A percentile compares a stretch with the other conserved stretches of the same genome.
Conservation (phyloP, 2,797 vertebrate genomes). For the Uromys caudimaculatus region DNA sequence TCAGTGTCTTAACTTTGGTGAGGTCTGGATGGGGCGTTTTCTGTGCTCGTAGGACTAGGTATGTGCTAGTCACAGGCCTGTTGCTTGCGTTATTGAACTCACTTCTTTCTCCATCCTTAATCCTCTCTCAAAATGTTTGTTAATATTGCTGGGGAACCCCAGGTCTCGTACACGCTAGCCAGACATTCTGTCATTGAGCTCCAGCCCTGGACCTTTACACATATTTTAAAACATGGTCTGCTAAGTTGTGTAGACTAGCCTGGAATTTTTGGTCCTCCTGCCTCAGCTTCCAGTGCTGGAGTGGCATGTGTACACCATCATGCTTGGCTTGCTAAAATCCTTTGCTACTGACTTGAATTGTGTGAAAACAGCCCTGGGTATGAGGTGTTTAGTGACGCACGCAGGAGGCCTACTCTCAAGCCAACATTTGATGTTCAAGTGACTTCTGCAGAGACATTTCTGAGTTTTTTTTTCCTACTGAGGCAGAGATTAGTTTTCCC, state of each 20-base stretch:
- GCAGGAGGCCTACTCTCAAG: not conserved
- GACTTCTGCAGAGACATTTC: not conserved
- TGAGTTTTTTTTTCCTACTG: not conserved
- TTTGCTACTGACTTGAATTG: conserved; percentile 10
- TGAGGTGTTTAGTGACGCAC: not conserved
- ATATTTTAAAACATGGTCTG: not conserved
- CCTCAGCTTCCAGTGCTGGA: not conserved
- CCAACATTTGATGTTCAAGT: not conserved
- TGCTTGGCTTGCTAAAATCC: not conserved
- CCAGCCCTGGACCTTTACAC: not conserved
- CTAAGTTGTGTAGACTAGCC: not conserved
- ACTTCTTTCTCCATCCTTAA: not conserved
- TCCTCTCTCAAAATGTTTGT: not conserved
- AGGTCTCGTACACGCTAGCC: not conserved
- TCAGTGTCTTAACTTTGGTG: not conserved
- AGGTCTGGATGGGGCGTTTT: conserved; percentile 44
- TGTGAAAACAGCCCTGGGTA: not conserved
- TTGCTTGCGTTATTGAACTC: conserved; percentile 47
- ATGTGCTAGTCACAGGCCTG: fast-evolving
- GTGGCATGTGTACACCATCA: not conserved
- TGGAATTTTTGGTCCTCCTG: not conserved
- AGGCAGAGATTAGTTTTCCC: not conserved
- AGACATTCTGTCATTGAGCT: not conserved
- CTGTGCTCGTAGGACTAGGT: not conserved
- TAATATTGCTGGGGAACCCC: not conserved